Evolutionary conservation across 2,113 vertebrate species (phyloP), one percentile per base, ranked within the genome.

Genomic region (Rhegmatorhina hoffmannsi): DNA sequence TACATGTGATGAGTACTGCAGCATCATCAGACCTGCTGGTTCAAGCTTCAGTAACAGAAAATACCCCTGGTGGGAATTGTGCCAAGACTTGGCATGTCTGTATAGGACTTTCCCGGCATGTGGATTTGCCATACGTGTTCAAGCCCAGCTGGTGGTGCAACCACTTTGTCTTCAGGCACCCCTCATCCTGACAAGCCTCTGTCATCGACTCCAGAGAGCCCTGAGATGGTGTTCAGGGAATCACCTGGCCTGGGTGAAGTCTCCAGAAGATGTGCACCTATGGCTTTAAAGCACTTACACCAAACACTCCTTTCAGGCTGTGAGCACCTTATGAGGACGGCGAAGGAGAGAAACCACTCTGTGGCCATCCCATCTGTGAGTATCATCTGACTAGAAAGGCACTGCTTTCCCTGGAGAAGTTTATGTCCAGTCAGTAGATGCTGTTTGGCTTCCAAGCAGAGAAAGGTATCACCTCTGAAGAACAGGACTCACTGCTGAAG

Each of bases 21-120:
- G 87, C 56, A 73, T 69, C 74, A 76, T 96, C 93, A 97, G 92
- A 97, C 95, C 95, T 97, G 95, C 97, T 79, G 96, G 91, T 94
- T 92, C 92, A 90, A 87, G 95, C 56, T 92, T 94, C 55, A 90
- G 23, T 86, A 53, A 92, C 9, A 86, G 93, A 93, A 96, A 55
- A 72, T 52, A 88, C 92, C 94, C 93, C 82, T 74, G 68, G 96
- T 96, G 95, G 96, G 96, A 97, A 96, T 66, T 0, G 8, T 96
- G 92, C 93, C 84, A 72, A 96, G 90, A 91, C 68, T 89, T 87
- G 95, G 90, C 93, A 78, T 90, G 84, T 85, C 28, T 70, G 52
- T 96, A 40, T 91, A 92, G 94, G 96, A 94, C 96, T 94, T 92
- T 56, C 33, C 89, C 13, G 46, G 94, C 84, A 81, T 96, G 92